These are phyloP conservation scores for Amblyopsis hoosieri DNA, from an alignment of 2,797 vertebrate species.

Conservation along the genomic window DNA sequence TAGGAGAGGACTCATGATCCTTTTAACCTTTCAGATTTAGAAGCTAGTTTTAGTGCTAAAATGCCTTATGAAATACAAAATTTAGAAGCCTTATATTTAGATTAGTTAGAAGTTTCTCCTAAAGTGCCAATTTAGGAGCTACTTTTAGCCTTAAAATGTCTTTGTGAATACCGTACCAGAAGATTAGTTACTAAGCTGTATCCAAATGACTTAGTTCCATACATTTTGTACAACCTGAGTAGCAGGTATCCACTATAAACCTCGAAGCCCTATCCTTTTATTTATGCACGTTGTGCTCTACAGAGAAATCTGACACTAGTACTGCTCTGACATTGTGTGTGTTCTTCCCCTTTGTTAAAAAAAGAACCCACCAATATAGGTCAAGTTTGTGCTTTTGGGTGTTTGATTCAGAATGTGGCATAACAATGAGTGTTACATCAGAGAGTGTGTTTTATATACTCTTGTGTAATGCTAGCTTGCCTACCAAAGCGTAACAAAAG, in stretches of 20 bases:
- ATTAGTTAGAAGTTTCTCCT: too few relatives aligned
- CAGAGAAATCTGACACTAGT: conserved; percentile 46
- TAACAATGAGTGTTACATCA: conserved; percentile 37
- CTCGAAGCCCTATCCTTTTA: conserved; percentile 40
- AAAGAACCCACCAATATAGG: conserved; percentile 22
- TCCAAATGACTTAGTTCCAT: conserved; percentile 37
- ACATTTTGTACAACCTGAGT: conserved; percentile 53
- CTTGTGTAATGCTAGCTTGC: conserved; percentile 49
- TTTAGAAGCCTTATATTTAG: too few relatives aligned
- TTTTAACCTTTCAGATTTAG: too few relatives aligned
- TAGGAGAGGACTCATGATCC: too few relatives aligned
- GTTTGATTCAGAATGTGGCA: conserved; percentile 24
- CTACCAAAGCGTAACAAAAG: conserved; percentile 48
- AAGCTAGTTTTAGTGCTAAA: too few relatives aligned
- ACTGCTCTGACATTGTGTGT: conserved; percentile 37
- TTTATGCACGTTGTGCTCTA: conserved; percentile 47
- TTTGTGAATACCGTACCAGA: background rate
- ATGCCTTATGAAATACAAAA: too few relatives aligned
- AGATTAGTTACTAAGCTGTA: conserved; percentile 16
- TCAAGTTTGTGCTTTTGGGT: conserved; percentile 25
- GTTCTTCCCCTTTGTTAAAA: conserved; percentile 40
- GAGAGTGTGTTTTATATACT: conserved; percentile 33
- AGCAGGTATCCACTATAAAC: conserved; percentile 40
- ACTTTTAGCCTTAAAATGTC: too few relatives aligned
- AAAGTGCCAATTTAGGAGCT: too few relatives aligned